phyloP scores from a whole-genome alignment of 2,888 invertebrate species.

The Plemyria rubiginata region DNA sequence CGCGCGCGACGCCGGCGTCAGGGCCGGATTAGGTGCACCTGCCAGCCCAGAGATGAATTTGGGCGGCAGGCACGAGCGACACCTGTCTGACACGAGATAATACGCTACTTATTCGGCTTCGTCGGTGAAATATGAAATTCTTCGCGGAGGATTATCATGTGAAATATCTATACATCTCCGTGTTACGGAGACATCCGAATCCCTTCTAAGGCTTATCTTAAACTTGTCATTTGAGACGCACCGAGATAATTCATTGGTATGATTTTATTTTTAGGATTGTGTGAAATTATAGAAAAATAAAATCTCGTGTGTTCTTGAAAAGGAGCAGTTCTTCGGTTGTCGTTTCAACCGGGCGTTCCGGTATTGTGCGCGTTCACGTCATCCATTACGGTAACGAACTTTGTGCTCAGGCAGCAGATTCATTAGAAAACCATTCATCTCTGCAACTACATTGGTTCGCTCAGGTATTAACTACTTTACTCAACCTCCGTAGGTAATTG shows the following conservation, averaged over 20 bases:
- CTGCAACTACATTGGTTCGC: conserved; percentile 36
- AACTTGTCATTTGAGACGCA: conserved; percentile 31
- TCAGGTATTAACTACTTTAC: conserved; percentile 42
- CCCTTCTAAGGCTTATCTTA: conserved; percentile 35
- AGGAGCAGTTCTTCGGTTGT: conserved; percentile 25
- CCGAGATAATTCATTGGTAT: conserved; percentile 14
- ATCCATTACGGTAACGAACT: conserved; percentile 73
- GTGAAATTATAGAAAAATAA: conserved; percentile 5
- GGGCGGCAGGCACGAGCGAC: conserved; percentile 73
- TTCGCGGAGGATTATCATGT: conserved; percentile 66
- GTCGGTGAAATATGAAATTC: conserved; percentile 78
- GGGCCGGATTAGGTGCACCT: conserved; percentile 76
- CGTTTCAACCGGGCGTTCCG: conserved; percentile 35
- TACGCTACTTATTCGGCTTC: conserved; percentile 76
- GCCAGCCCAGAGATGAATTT: conserved; percentile 75
- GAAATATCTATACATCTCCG: conserved; percentile 46
- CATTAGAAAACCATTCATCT: conserved; percentile 77
- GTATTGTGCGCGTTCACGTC: conserved; percentile 39
- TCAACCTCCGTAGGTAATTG: conserved; percentile 32
- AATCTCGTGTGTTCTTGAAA: conserved; percentile 15
- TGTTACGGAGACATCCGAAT: conserved; percentile 36
- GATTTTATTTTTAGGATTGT: conserved; percentile 8
- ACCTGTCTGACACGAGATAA: conserved; percentile 79
- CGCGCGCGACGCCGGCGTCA: conserved; percentile 59
- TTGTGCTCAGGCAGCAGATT: conserved; percentile 62